Evolutionary conservation across 2,797 vertebrate genomes (phyloP).

Genomic region (Bucorvus abyssinicus): DNA sequence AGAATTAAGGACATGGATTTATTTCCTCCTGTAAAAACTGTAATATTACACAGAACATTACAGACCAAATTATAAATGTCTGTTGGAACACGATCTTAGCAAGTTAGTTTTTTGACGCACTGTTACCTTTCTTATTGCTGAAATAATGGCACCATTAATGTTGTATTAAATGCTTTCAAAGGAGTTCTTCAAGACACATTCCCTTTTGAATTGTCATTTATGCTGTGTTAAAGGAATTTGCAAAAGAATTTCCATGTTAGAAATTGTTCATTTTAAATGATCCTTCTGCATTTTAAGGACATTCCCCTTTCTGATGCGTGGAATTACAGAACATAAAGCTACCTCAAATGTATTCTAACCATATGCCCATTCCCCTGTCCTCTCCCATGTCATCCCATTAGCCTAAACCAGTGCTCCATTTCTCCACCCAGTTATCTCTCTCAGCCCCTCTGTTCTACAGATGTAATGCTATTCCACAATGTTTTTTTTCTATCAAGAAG

Average conservation of each 20-base stretch:
- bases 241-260: not conserved
- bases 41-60: not conserved
- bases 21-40: not conserved
- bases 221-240: not conserved
- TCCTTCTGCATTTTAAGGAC: not conserved
- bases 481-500: not conserved
- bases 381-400: not conserved
- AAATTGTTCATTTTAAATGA: not conserved
- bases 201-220: not conserved
- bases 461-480: not conserved
- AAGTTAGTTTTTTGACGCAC: not conserved
- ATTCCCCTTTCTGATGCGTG: not conserved
- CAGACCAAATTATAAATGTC: not conserved
- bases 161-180: not conserved
- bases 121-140: not conserved
- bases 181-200: not conserved
- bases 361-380: fast-evolving
- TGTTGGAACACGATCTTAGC: not conserved
- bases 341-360: not conserved
- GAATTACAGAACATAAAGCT: not conserved
- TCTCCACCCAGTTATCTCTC: not conserved
- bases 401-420: not conserved
- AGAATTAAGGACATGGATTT: not conserved
- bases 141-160: not conserved
- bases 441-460: not conserved